Percentiles rank a stretch among this genome's conserved stretches.
phyloP scores from a whole-genome alignment of 1,140 invertebrate species.

The Nymphalis io region DNA sequence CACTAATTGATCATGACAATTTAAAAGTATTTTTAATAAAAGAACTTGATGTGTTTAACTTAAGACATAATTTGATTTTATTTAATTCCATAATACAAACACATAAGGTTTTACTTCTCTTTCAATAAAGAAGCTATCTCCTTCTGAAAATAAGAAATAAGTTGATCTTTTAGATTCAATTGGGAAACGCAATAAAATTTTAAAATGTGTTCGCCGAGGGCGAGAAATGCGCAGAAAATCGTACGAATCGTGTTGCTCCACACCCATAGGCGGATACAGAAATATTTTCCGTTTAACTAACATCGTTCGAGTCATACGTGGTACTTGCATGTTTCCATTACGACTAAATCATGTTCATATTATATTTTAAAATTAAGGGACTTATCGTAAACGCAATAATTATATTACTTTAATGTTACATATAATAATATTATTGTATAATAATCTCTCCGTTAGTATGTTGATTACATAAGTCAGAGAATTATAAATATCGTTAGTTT shows the following conservation, averaged over 20 bases:
- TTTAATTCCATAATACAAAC: background rate
- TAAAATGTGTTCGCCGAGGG: conserved; percentile 20
- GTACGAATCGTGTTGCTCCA: conserved; percentile 46
- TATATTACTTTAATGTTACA: no score
- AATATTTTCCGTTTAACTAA: conserved; percentile 65
- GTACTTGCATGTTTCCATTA: conserved; percentile 31
- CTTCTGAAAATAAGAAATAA: conserved; percentile 9
- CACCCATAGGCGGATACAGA: conserved; percentile 55
- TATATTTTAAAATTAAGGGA: background rate
- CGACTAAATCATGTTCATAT: background rate
- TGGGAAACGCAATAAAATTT: conserved; percentile 31
- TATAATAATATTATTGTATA: no score
- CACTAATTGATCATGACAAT: no score
- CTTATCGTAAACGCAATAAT: background rate
- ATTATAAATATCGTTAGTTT: no score
- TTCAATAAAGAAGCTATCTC: background rate
- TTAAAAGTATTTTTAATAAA: no score
- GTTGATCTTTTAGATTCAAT: background rate
- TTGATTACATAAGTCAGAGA: no score
- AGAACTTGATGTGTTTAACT: no score
- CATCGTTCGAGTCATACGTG: conserved; percentile 46
- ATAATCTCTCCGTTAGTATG: no score
- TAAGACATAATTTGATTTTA: background rate
- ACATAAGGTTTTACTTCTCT: no score
- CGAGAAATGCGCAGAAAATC: conserved; percentile 49